Evolutionary conservation across 2,113 vertebrate species (phyloP), one percentile per base, ranked within the genome.

Genomic region (Spea bombifrons): DNA sequence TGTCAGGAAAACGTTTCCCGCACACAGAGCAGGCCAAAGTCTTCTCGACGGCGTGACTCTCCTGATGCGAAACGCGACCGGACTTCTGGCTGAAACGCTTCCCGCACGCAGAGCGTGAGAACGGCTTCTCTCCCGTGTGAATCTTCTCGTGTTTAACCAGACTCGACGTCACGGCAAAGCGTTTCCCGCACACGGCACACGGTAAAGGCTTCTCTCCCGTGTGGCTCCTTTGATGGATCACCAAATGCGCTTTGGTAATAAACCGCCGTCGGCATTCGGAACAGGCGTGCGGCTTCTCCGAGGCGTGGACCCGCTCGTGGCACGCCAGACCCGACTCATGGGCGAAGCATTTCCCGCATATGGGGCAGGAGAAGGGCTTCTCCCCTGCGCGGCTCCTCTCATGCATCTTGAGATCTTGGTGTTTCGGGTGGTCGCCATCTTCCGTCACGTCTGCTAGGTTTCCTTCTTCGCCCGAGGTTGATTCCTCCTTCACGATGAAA

Each of bases 221-320:
- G 3, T 89, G 88, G 65, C 76, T 83, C 64, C 73, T 84, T 67
- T 81, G 85, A 73, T 86, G 87, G 0, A 80, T 82, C 43, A 75
- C 84, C 50, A 89, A 85, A 8, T 79, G 48, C 6, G 63, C 49
- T 46, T 66, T 64, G n/a, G 45, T 30, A 2, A 52, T 59, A 66
- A 82, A 81, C 12, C 15, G 15, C 53, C 66, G 80, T 3, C 63
- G 43, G n/a, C 81, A 82, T 45, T 74, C 68, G 2, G 55, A 5
- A n/a, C 81, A 81, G 5, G 6, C 30, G 8, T 52, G 73, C 3
- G 57, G 71, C 16, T 73, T 80, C 78, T 55, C 49, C 7, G 61
- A 70, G 0, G 71, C 17, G 45, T 80, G 78, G 7, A 73, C 64
- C 12, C 55, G 50, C 17, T 47, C 71, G 45, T 80, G 78, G 5